Evolutionary conservation across 2,797 vertebrate genomes (phyloP), one percentile per base, ranked within the genome.

Genomic region (Geranospiza caerulescens): DNA sequence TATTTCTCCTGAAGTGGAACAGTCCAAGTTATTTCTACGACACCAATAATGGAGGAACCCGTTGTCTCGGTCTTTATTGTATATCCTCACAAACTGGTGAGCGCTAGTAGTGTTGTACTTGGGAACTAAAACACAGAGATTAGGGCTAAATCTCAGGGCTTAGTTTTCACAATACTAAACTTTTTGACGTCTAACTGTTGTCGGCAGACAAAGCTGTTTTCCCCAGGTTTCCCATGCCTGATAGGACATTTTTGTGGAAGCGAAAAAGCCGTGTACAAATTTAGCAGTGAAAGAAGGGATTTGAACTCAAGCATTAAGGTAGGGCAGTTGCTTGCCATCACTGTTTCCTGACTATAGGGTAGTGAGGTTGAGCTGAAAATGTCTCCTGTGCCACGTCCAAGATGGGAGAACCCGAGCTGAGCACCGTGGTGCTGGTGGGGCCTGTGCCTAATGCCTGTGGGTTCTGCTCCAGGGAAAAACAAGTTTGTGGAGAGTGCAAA

Each of bases 371-470:
- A 86, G 27, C 19, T 87, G 53, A 15, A 75, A 64, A 47, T 0
- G 0, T 36, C 10, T 47, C 25, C 58, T 34, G 5, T 72, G 45
- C 19, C 8, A 1, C 8, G 22, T 33, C 38, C 23, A 55, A 36
- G 34, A 17, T 64, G 10, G 55, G 12, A 85, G 13, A 85, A 25
- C 21, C 20, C 2, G 2, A 31, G 4, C 11, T 81, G 29, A 71
- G 58, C 16, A 12, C 16, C 0, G 0, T 29, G 16, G 29, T 44
- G 29, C 19, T 60, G 9, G 4, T 68, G 42, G 14, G 12, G 10
- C 12, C 33, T 2, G 0, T 36, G 16, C 10, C 10, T 38, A 53
- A 2, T 7, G 1, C 26, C 3, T 5, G 5, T 26, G n/a, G n/a
- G 7, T 26, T 26, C 11, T 66, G 6, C 1, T 23, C 10, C 19